Conservation (phyloP, 2,888 invertebrate species). For the Branchipolynoe longqiensis region DNA sequence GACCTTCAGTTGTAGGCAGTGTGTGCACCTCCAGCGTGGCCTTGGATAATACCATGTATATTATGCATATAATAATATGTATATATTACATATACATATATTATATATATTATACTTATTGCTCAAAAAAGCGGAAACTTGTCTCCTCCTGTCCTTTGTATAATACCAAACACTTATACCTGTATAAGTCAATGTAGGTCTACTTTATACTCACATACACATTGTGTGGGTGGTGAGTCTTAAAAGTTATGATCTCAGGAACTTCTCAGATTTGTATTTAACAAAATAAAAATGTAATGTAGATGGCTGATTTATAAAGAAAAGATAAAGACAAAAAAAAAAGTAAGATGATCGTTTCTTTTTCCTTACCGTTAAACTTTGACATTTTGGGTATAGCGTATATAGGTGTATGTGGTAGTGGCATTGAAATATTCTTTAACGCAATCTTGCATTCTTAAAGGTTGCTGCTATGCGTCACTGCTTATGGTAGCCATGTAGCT, state of each 20-base stretch:
- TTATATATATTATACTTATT: slow-evolving; percentile 54
- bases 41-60: slow-evolving; percentile 47
- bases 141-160: slow-evolving; percentile 6
- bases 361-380: too few relatives aligned
- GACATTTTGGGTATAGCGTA: too few relatives aligned
- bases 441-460: too few relatives aligned
- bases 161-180: slow-evolving; percentile 1
- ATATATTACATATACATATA: too few relatives aligned
- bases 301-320: background rate
- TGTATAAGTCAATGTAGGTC: background rate
- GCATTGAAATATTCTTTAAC: too few relatives aligned
- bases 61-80: too few relatives aligned
- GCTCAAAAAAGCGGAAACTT: slow-evolving; percentile 48
- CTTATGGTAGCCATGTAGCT: too few relatives aligned
- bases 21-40: slow-evolving; percentile 48
- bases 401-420: too few relatives aligned
- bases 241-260: slow-evolving; percentile 54
- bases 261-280: slow-evolving; percentile 28
- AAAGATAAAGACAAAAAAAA: too few relatives aligned
- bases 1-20: slow-evolving; percentile 37
- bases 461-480: too few relatives aligned
- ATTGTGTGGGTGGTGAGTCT: slow-evolving; percentile 31
- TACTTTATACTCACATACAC: background rate
- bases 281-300: background rate
- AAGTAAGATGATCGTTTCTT: too few relatives aligned